phyloP scores from a whole-genome alignment of 2,113 vertebrate genomes.

The Poecile atricapillus region DNA sequence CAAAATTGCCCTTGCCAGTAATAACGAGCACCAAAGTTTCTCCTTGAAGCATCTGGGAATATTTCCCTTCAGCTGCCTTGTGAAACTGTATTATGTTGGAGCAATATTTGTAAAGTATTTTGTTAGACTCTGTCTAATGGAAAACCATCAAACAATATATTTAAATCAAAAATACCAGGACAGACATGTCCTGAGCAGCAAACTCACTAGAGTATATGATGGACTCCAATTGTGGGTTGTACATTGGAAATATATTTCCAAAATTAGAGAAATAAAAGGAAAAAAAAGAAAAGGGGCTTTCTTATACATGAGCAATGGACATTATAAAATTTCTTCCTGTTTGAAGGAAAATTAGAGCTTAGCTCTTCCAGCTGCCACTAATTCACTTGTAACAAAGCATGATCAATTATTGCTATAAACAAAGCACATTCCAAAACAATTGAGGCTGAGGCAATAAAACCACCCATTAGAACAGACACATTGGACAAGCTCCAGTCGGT shows the following conservation, averaged over 20 bases:
- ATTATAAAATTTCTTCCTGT: not conserved
- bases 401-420: slow-evolving; percentile 54
- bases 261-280: not conserved
- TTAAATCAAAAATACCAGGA: not conserved
- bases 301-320: not conserved
- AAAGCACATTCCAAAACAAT: slow-evolving; percentile 45
- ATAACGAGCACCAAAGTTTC: not conserved
- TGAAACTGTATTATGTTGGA: not conserved
- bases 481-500: slow-evolving; percentile 40
- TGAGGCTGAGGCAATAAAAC: slow-evolving; percentile 49
- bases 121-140: not conserved
- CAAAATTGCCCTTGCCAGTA: not conserved
- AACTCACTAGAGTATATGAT: not conserved
- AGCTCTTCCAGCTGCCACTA: slow-evolving; percentile 41
- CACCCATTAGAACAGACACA: not conserved
- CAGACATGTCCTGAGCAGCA: not conserved
- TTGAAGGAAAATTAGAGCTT: slow-evolving; percentile 25
- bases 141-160: not conserved
- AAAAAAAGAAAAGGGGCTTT: not conserved
- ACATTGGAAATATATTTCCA: not conserved
- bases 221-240: not conserved
- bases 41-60: not conserved
- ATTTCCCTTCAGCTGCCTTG: not conserved
- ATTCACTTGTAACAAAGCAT: slow-evolving; percentile 32
- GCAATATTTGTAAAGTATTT: not conserved